Percentiles rank a stretch among this genome's conserved stretches.
Evolutionary conservation across 2,113 vertebrate genomes (phyloP).

Genomic region (Cinclus mexicanus): DNA sequence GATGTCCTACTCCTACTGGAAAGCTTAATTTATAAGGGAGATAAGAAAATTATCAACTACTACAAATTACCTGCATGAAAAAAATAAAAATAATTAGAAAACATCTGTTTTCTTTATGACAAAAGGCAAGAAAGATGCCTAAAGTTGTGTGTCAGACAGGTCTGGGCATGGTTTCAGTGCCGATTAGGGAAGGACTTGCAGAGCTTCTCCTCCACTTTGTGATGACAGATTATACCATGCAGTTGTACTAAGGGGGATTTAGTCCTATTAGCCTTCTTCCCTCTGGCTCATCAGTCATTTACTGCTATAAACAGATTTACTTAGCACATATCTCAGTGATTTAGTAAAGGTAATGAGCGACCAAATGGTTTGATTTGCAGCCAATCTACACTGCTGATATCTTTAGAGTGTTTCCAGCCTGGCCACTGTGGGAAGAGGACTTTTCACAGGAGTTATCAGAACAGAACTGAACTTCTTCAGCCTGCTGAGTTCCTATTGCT

Average conservation of each 20-base stretch:
- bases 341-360: not conserved
- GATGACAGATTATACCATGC: not conserved
- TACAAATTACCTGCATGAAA: not conserved
- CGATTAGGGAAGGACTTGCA: not conserved
- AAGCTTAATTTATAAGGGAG: not conserved
- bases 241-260: not conserved
- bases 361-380: conserved; percentile 33
- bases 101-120: not conserved
- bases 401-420: not conserved
- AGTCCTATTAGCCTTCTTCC: not conserved
- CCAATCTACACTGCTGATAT: not conserved
- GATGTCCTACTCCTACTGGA: not conserved
- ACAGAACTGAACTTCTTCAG: not conserved
- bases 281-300: conserved; percentile 4
- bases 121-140: not conserved
- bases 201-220: not conserved
- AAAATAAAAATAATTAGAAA: not conserved
- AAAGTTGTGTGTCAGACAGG: not conserved
- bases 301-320: conserved; percentile 7
- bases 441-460: not conserved
- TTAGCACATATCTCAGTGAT: conserved; percentile 7
- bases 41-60: not conserved
- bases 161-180: not conserved
- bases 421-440: not conserved
- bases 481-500: not conserved